Conservation (phyloP, 1,140 invertebrate genomes). For the Panagrolaimus sp. region DNA sequence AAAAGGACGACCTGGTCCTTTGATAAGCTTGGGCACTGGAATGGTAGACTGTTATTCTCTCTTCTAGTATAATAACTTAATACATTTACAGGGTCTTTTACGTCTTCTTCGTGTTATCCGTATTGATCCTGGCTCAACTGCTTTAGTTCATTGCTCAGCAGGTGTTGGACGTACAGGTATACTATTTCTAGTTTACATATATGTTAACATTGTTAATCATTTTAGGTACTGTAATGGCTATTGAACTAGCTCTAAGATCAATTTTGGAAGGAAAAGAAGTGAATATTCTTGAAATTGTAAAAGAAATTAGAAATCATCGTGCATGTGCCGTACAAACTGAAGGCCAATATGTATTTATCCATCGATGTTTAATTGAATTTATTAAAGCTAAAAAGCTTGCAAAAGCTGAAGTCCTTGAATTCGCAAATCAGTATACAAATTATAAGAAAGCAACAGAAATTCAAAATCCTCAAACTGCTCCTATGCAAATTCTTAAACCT, state of each 20-base stretch:
- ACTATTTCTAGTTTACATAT: no score
- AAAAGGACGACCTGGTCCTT: no score
- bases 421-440: neutral
- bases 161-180: constrained; percentile 24
- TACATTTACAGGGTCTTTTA: constrained; percentile 21
- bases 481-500: no score
- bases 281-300: constrained; percentile 16
- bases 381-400: constrained; percentile 18
- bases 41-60: no score
- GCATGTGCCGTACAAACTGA: constrained; percentile 21
- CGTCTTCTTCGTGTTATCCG: constrained; percentile 16
- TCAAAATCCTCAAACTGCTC: neutral
- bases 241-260: neutral
- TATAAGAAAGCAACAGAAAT: neutral
- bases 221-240: constrained; percentile 17
- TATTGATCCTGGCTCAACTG: constrained; percentile 6
- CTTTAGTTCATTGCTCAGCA: constrained; percentile 20
- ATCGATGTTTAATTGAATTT: constrained; percentile 23
- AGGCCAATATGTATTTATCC: constrained; percentile 23
- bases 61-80: no score
- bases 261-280: constrained; percentile 17
- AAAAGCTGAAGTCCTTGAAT: constrained; percentile 5
- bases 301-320: constrained; percentile 20
- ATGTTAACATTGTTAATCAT: no score
- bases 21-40: no score